These are phyloP conservation scores for Amblyjoppa fuscipennis DNA, from an alignment of 2,888 invertebrate genomes.

Conservation along the genomic window DNA sequence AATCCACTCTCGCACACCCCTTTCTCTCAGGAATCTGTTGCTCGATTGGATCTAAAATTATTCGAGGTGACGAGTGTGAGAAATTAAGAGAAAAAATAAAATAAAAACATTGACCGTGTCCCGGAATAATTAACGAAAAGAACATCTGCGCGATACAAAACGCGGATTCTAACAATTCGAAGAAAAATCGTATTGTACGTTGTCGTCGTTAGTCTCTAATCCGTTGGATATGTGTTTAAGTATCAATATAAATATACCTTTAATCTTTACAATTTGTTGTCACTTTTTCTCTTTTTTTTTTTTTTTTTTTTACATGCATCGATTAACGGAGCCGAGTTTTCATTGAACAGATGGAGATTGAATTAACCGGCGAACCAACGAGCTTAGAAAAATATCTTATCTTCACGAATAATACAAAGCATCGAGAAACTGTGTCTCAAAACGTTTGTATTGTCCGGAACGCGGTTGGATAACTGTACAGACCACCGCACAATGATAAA, in stretches of 20 bases:
- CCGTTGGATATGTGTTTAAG: conserved; percentile 80
- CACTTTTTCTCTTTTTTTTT: not conserved
- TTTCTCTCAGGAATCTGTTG: conserved; percentile 27
- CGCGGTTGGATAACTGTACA: conserved; percentile 32
- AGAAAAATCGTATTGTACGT: conserved; percentile 71
- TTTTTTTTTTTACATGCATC: conserved; percentile 43
- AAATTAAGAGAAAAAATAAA: conserved; percentile 9
- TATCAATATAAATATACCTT: conserved; percentile 77
- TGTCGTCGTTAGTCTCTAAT: conserved; percentile 72
- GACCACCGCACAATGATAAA: conserved; percentile 13
- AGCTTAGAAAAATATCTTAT: conserved; percentile 67
- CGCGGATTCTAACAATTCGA: conserved; percentile 28
- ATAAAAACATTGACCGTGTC: conserved; percentile 32
- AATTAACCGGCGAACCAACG: conserved; percentile 53
- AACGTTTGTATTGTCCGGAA: conserved; percentile 44
- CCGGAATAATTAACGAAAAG: not conserved
- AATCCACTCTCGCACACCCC: conserved; percentile 16
- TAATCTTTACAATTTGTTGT: conserved; percentile 63
- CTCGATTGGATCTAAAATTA: conserved; percentile 18
- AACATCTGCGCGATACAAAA: conserved; percentile 9
- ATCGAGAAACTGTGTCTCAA: not conserved
- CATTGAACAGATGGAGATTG: conserved; percentile 49
- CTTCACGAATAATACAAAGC: conserved; percentile 49
- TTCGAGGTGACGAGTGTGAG: conserved; percentile 31
- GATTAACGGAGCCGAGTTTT: conserved; percentile 46